Evolutionary conservation across 2,113 vertebrate species (phyloP), one percentile per base, ranked within the genome.

Genomic region (Ptyas mucosa): DNA sequence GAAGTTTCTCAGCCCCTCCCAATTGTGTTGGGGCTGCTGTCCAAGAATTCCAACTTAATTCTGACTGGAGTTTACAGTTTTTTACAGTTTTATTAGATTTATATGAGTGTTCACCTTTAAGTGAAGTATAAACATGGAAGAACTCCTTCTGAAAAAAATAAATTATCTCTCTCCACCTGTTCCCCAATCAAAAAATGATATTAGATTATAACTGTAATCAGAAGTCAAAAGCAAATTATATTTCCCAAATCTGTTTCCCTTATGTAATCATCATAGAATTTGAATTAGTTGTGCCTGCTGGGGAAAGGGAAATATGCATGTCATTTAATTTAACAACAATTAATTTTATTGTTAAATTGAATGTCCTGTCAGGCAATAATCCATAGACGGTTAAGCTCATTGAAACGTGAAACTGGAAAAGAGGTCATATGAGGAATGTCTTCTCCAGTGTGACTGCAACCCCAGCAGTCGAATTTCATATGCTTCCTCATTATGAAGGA

Each of bases 31-130:
- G 29, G 85, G 75, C 53, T 92, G 21, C 34, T 88, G 12, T 34
- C 29, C 52, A 58, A 21, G 86, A 92, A 95, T 6, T 8, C 75
- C 52, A 89, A 55, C 14, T 93, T 90, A 89, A 1, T 52, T 46
- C 21, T 85, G 94, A 95, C 69, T 1, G 94, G 14, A 93, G n/a
- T n/a, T n/a, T n/a, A n/a, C n/a, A n/a, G n/a, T n/a, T n/a, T n/a
- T n/a, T n/a, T n/a, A n/a, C n/a, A n/a, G n/a, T n/a, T n/a, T n/a
- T n/a, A n/a, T n/a, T n/a, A n/a, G n/a, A n/a, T n/a, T n/a, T n/a
- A n/a, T n/a, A n/a, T n/a, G n/a, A n/a, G 14, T 85, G 89, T 39
- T 87, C 34, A 52, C 87, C 93, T 92, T 91, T 85, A 92, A 92
- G 39, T 91, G 26, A 88, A 91, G 52, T 92, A 81, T 14, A 93